A percentile compares a stretch with the other conserved stretches of the same genome.
phyloP scores from a whole-genome alignment of 2,113 vertebrate species.

The Leptodactylus fuscus region DNA sequence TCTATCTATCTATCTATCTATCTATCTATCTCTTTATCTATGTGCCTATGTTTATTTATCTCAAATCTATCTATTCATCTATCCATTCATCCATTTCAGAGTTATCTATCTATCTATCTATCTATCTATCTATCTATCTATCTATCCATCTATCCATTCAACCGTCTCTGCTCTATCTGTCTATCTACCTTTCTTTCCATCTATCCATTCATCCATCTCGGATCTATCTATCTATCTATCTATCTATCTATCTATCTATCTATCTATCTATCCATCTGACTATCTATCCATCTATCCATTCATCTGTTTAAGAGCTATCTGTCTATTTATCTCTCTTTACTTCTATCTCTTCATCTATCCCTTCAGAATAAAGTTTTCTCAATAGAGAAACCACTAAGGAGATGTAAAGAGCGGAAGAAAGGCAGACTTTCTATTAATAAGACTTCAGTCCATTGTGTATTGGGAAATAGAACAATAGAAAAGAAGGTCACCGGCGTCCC shows the following conservation, averaged over 20 bases:
- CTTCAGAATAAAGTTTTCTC: neutral
- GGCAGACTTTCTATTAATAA: slow-evolving; percentile 3
- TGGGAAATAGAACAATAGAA: slow-evolving; percentile 3
- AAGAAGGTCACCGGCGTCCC: neutral
- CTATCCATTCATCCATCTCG: neutral
- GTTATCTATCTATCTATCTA: too few relatives aligned
- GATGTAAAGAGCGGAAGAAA: neutral
- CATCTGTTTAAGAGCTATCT: too few relatives aligned
- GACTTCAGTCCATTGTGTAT: neutral
- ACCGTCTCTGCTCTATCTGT: neutral
- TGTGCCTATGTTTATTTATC: too few relatives aligned
- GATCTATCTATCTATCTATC: neutral
- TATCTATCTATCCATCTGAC: too few relatives aligned
- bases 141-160: neutral
- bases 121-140: neutral
- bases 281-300: too few relatives aligned
- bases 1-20: slow-evolving; percentile 6
- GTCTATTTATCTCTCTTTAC: neutral
- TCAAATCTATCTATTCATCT: too few relatives aligned
- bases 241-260: neutral
- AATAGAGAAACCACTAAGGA: neutral
- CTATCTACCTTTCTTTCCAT: neutral
- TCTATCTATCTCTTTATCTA: too few relatives aligned
- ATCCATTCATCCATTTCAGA: too few relatives aligned
- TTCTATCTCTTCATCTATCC: too few relatives aligned